A percentile compares a stretch with the other conserved stretches of the same genome.
phyloP scores from a whole-genome alignment of 2,888 invertebrate genomes.

The Lomographa bimaculata region DNA sequence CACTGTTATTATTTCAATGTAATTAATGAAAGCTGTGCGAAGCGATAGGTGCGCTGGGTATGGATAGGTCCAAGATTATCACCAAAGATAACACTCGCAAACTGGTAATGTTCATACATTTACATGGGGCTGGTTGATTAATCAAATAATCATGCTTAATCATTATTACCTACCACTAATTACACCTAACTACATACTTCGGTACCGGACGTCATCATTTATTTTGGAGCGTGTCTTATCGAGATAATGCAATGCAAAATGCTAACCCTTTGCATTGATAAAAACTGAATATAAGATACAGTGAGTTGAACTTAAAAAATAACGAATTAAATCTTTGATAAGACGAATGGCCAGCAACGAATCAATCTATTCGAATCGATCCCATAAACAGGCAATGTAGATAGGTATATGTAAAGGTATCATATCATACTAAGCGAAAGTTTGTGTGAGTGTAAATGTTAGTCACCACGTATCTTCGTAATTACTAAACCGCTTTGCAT shows the following conservation, averaged over 20 bases:
- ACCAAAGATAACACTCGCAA: slow-evolving; percentile 51
- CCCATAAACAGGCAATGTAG: no score
- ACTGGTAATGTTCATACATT: slow-evolving; percentile 32
- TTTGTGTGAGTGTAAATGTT: no score
- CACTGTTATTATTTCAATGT: slow-evolving; percentile 30
- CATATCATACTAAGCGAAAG: no score
- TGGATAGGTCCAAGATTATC: slow-evolving; percentile 51
- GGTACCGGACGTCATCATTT: slow-evolving; percentile 3
- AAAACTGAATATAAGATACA: no score
- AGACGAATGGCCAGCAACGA: no score
- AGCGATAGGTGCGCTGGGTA: slow-evolving; percentile 29
- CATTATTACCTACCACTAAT: slow-evolving; percentile 12
- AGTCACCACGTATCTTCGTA: no score
- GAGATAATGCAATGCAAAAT: background rate
- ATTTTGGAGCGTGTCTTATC: background rate
- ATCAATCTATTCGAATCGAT: no score
- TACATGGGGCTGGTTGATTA: slow-evolving; percentile 44
- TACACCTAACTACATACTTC: slow-evolving; percentile 6
- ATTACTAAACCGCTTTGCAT: no score
- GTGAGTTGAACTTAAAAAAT: no score
- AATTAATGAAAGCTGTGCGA: slow-evolving; percentile 40
- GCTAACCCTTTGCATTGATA: no score
- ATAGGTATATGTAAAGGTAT: no score
- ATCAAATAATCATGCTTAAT: slow-evolving; percentile 29
- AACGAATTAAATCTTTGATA: no score